Evolutionary conservation across 2,113 vertebrate genomes (phyloP).

Genomic region (Polypterus bichir): DNA sequence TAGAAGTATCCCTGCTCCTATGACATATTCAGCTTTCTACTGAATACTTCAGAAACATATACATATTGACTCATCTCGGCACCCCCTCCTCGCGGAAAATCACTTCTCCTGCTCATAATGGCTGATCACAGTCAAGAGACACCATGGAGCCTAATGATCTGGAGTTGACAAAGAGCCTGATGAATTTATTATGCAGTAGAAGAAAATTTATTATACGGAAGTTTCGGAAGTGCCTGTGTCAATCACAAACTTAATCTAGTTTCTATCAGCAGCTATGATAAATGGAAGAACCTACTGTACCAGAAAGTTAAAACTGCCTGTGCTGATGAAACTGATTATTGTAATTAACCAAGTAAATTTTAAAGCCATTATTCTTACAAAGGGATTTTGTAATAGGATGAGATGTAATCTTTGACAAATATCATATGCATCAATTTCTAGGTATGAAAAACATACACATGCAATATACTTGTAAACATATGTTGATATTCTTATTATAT

Average conservation of each 20-base stretch:
- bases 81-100: too few relatives aligned
- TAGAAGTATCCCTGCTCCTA: too few relatives aligned
- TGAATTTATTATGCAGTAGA: background rate
- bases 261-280: slow-evolving; percentile 38
- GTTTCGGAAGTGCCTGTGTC: slow-evolving; percentile 30
- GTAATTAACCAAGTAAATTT: slow-evolving; percentile 44
- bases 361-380: slow-evolving; percentile 27
- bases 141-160: slow-evolving; percentile 4
- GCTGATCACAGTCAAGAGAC: background rate
- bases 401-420: too few relatives aligned
- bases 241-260: slow-evolving; percentile 29
- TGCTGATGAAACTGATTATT: slow-evolving; percentile 46
- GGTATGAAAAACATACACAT: too few relatives aligned
- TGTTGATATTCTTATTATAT: too few relatives aligned
- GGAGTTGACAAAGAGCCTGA: background rate
- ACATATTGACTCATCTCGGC: too few relatives aligned
- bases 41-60: too few relatives aligned
- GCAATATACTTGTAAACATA: too few relatives aligned
- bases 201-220: slow-evolving; percentile 18
- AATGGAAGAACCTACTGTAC: slow-evolving; percentile 33
- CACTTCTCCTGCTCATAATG: too few relatives aligned
- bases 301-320: slow-evolving; percentile 36
- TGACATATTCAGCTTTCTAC: too few relatives aligned
- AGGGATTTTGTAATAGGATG: slow-evolving; percentile 30
- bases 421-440: too few relatives aligned